Base-by-base conservation (phyloP, 2,888 invertebrate genomes). In the Dyspetes luteomarginatus region DNA sequence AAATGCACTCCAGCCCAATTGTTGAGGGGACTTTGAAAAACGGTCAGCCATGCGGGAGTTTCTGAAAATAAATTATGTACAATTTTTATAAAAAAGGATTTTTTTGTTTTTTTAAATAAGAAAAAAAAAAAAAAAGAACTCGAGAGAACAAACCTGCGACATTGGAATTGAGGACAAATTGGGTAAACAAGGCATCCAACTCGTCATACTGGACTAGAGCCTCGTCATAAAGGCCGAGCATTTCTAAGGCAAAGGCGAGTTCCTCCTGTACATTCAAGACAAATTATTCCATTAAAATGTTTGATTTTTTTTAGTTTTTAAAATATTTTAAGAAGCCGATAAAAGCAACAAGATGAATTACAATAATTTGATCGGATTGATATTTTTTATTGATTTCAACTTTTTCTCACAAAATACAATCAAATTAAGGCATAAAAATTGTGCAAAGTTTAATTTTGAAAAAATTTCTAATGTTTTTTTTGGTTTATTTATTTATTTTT, bases 171-270 rank as follows among this genome's bases (percentile, higher is more conserved):
- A 98, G 95, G 72, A 99, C 96, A 93, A 98, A 98, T 93, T 99
- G 98, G 1, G 98, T 98, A 92, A 99, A 98, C 85, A 99, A 94
- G 64, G 98, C 98, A 93, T 99, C 98, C 89, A 99, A 93, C 93
- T 99, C 99, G 91, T 99, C 99, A 91, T 98, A 99, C 90, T 99
- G 99, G 72, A 99, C 97, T 85, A 99, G 93, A 12, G 98, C 97
- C 93, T 99, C 98, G 85, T 98, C 98, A 89, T 97, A 96, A 83
- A 99, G 93, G 75, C 97, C 97, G 84, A 99, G 93, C 96, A 98
- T 98, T 94, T 98, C 97, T 88, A 98, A 94, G 83, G 98, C 97
- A 92, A 98, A 97, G 77, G 98, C 98, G 86, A 99, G 93, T 93
- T 99, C 98, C 93, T 99, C 98, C 96, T 98, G 94, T 73, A 93